Conservation (phyloP, 2,888 invertebrate genomes). For the Caenorhabditis japonica region DNA sequence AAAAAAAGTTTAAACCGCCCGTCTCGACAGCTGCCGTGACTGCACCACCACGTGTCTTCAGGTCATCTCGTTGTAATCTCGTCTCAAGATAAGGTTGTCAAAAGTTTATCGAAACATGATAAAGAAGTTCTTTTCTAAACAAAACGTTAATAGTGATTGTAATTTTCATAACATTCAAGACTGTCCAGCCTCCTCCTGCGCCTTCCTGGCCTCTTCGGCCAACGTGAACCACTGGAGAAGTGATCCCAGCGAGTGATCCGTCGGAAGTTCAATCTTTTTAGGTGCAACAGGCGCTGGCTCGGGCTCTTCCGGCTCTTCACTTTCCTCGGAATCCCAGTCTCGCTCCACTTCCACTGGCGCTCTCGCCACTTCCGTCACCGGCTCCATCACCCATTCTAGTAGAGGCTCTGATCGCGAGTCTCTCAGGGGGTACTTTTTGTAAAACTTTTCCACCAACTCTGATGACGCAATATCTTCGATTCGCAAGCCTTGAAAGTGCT, state of each 20-base stretch:
- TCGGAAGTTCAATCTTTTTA: conserved; percentile 23
- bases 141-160: too few relatives aligned
- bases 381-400: conserved; percentile 47
- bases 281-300: not conserved
- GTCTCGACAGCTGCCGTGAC: conserved; percentile 33
- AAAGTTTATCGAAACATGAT: conserved; percentile 30
- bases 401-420: conserved; percentile 3
- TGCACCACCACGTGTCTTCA: conserved; percentile 37
- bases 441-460: conserved; percentile 18
- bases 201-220: conserved; percentile 21
- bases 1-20: not conserved
- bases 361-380: conserved; percentile 14
- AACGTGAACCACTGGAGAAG: conserved; percentile 40
- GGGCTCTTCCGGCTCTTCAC: not conserved
- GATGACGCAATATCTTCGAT: conserved; percentile 31
- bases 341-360: not conserved
- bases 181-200: too few relatives aligned
- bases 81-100: too few relatives aligned
- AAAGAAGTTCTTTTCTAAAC: too few relatives aligned
- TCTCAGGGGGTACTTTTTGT: conserved; percentile 14
- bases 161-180: too few relatives aligned
- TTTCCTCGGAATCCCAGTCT: not conserved
- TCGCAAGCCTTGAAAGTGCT: conserved; percentile 9
- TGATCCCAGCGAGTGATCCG: conserved; percentile 30
- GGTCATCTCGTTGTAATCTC: conserved; percentile 29